phyloP scores from a whole-genome alignment of 2,888 invertebrate species.

The Oxytorus armatus region DNA sequence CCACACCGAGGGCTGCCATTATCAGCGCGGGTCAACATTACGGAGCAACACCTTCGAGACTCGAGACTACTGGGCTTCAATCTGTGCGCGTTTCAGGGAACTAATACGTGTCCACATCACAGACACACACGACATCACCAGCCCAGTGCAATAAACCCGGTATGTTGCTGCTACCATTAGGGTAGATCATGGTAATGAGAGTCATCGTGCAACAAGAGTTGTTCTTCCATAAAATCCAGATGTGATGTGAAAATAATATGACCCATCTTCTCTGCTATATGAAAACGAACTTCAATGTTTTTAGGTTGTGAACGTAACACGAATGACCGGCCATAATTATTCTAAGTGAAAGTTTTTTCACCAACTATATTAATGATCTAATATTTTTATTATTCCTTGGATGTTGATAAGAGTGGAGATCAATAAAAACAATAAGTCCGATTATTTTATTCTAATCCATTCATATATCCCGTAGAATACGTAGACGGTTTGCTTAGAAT shows the following conservation, averaged over 20 bases:
- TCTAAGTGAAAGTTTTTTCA: too few species aligned
- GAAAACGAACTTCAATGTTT: not conserved
- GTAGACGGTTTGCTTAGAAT: not conserved
- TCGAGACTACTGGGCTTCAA: conserved; percentile 41
- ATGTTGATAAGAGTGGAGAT: not conserved
- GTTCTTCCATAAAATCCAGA: not conserved
- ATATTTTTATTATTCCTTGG: not conserved
- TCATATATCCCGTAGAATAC: not conserved
- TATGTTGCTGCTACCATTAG: not conserved
- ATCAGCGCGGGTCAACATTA: conserved; percentile 44
- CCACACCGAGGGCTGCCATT: conserved; percentile 50
- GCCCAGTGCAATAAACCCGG: not conserved
- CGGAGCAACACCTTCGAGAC: conserved; percentile 62
- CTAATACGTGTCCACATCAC: conserved; percentile 33
- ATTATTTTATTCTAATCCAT: not conserved
- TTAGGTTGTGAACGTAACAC: too few species aligned
- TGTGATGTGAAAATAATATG: too few species aligned
- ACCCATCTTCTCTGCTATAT: not conserved
- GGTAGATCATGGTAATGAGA: not conserved
- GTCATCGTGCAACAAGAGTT: not conserved
- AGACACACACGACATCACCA: not conserved
- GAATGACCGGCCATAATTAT: too few species aligned
- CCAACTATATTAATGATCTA: not conserved
- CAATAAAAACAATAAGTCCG: not conserved
- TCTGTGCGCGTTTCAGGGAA: conserved; percentile 31